These are phyloP conservation scores for Anthoscopus minutus DNA, from an alignment of 2,113 vertebrate genomes.

Conservation along the genomic window DNA sequence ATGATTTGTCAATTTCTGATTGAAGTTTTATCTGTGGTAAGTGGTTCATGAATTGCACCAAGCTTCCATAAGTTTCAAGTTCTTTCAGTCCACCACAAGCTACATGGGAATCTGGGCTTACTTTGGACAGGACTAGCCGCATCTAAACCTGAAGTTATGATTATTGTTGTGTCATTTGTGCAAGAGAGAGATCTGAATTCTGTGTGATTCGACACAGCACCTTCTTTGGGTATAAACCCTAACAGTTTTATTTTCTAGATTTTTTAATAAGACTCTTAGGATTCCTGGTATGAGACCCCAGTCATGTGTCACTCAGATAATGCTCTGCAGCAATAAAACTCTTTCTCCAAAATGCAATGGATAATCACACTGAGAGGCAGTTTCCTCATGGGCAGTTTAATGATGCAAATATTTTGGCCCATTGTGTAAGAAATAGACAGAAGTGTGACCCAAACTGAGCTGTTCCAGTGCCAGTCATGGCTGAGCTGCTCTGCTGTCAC, in stretches of 20 bases:
- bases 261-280: neutral
- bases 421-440: neutral
- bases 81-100: neutral
- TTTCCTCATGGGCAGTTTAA: too few species aligned
- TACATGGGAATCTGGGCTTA: neutral
- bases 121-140: neutral
- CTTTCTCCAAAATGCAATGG: too few species aligned
- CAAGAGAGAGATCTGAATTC: neutral
- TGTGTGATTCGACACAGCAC: neutral
- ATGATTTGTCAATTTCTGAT: neutral
- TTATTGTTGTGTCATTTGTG: neutral
- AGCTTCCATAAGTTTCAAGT: rapidly evolving
- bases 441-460: neutral
- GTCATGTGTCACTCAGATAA: neutral
- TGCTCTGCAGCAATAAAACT: neutral
- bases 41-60: neutral
- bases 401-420: neutral
- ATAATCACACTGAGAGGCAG: neutral
- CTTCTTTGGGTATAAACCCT: neutral
- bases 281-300: neutral
- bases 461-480: neutral
- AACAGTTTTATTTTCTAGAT: neutral
- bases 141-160: neutral
- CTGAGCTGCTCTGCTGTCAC: neutral
- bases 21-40: neutral